A percentile compares a stretch with the other conserved stretches of the same genome.
These are phyloP conservation scores for Phocides pigmalion DNA, from an alignment of 1,140 invertebrate species.

Conservation along the genomic window DNA sequence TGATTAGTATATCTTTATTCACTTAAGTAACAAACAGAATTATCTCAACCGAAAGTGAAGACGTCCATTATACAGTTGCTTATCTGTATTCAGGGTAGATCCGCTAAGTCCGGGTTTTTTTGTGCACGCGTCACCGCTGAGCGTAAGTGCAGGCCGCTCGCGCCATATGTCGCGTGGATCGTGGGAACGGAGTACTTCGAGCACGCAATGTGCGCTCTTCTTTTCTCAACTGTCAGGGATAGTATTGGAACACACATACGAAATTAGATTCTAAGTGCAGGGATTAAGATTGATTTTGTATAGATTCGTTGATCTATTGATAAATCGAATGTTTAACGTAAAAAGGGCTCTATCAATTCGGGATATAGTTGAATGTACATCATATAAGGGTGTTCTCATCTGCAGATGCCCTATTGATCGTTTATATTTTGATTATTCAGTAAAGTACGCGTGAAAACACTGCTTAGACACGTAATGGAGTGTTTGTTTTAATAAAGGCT, in stretches of 20 bases:
- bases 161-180: conserved; percentile 80
- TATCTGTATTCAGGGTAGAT: conserved; percentile 63
- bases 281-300: conserved; percentile 34
- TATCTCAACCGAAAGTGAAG: conserved; percentile 34
- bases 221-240: conserved; percentile 63
- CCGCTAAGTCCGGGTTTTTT: conserved; percentile 75
- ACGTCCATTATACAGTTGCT: conserved; percentile 49
- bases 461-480: conserved; percentile 49
- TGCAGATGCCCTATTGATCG: conserved; percentile 69
- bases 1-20: conserved; percentile 23
- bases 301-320: conserved; percentile 7
- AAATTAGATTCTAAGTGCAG: conserved; percentile 48
- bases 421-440: conserved; percentile 66
- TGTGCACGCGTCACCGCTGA: conserved; percentile 76
- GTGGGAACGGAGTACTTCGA: conserved; percentile 73
- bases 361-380: conserved; percentile 16
- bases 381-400: conserved; percentile 41
- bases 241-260: conserved; percentile 30
- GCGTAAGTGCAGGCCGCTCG: conserved; percentile 71
- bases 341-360: conserved; percentile 11
- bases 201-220: conserved; percentile 72
- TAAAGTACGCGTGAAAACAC: conserved; percentile 64
- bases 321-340: conserved; percentile 12
- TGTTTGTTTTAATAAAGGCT: conserved; percentile 45
- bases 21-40: conserved; percentile 34